These are phyloP conservation scores for Notarius lentiginosus DNA, from an alignment of 2,113 vertebrate genomes.

Conservation along the genomic window DNA sequence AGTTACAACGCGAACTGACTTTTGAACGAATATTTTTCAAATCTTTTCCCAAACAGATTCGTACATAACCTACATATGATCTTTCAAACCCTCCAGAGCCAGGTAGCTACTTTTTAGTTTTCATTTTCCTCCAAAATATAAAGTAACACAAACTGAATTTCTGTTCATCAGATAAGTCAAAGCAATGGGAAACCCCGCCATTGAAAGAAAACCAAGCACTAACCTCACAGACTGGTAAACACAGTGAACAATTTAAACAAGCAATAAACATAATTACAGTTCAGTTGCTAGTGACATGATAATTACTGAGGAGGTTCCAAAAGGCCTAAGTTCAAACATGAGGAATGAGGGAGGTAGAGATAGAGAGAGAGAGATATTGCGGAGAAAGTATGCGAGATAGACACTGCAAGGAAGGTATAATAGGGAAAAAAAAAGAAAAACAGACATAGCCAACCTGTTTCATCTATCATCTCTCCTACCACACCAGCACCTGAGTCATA, in stretches of 20 bases:
- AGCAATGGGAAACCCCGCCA: constrained; percentile 3
- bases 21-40: neutral
- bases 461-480: constrained; percentile 13
- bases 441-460: neutral
- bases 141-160: neutral
- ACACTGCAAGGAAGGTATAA: neutral
- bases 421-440: neutral
- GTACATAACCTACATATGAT: neutral
- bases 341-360: neutral
- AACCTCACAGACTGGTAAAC: constrained; percentile 43
- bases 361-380: neutral
- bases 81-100: neutral
- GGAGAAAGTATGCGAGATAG: neutral
- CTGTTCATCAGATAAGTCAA: neutral
- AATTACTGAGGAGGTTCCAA: constrained; percentile 48
- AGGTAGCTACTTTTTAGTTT: neutral
- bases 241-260: constrained; percentile 43
- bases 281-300: constrained; percentile 49
- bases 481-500: constrained; percentile 31
- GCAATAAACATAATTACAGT: constrained; percentile 50
- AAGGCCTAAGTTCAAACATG: constrained; percentile 30
- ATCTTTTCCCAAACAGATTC: neutral
- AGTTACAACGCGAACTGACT: neutral
- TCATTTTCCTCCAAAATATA: neutral
- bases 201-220: neutral